Base-by-base conservation (phyloP, 2,888 invertebrate genomes). In the Halictus ligatus region DNA sequence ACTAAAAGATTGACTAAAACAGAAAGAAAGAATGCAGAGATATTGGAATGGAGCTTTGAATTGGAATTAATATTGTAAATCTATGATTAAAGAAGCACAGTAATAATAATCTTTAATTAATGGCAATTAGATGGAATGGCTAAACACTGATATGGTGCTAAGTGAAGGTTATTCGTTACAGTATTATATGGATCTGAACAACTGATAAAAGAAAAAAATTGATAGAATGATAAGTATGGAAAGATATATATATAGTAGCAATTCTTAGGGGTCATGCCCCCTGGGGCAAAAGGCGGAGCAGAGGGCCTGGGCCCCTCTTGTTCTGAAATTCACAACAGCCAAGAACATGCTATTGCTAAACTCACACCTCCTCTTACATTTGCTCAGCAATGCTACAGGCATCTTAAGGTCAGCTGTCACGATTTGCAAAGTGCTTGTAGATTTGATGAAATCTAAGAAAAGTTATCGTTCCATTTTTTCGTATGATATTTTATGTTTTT, bases 301-400 rank as follows among this genome's bases (percentile, higher is more conserved):
- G 95, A 94, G 94, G 94, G 94, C 93, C 90, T 94, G 87, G 94
- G 93, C 89, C 94, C 95, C 86, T 94, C 94, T 84, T 94, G 94
- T 92, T 93, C 95, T 74, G 94, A 94, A 79, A 91, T 92, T 82
- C 94, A 93, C 87, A 92, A 92, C 85, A 93, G 89, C 87, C 94
- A 94, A 90, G 94, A 94, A 89, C 91, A 93, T 78, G 81, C 89
- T 86, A 87, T 89, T 88, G 88, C 89, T 88, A 90, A 89, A 83
- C 88, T 92, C 77, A 88, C 88, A 81, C 91, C 92, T 85, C 91
- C 90, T 85, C 90, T 90, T 87, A 91, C 92, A 79, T 91, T 92
- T 80, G 84, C 90, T 87, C 95, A 94, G 83, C 93, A 94, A 91
- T 95, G 95, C 91, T 95, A 95, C 93, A 93, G 93, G 85, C 94